Conservation (phyloP, 2,113 vertebrate species). For the Gobius niger region DNA sequence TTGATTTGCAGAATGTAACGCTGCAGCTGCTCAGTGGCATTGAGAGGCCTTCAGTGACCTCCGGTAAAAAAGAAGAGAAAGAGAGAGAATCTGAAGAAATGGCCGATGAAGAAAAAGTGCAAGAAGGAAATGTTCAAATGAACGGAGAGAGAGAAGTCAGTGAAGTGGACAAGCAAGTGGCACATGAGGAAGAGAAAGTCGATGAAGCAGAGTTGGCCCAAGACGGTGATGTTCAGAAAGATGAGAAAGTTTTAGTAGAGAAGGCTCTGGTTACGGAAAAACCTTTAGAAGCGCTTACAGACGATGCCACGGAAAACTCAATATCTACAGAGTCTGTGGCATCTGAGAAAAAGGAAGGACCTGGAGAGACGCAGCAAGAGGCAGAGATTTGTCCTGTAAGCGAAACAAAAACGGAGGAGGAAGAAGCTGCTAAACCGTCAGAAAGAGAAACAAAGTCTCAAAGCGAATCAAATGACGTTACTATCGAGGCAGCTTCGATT, state of each 20-base stretch:
- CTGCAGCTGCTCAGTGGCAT: constrained; percentile 81
- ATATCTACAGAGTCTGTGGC: background rate
- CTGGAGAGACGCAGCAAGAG: background rate
- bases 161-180: constrained; percentile 9
- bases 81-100: constrained; percentile 46
- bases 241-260: constrained; percentile 18
- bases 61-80: constrained; percentile 48
- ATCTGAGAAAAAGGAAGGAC: background rate
- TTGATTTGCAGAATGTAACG: constrained; percentile 82
- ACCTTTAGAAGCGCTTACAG: background rate
- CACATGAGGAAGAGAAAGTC: background rate
- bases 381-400: background rate
- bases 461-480: constrained; percentile 1
- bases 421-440: background rate
- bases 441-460: constrained; percentile 3
- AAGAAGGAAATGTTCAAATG: constrained; percentile 2
- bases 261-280: constrained; percentile 5
- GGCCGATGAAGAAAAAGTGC: constrained; percentile 28
- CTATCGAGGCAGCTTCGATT: background rate
- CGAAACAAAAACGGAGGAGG: background rate
- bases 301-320: background rate
- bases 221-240: constrained; percentile 15
- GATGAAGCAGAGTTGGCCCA: background rate
- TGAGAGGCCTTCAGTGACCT: constrained; percentile 36
- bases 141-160: constrained; percentile 37